Evolutionary conservation across 2,888 invertebrate species (phyloP), one percentile per base, ranked within the genome.

Genomic region (Amblyjoppa fuscipennis): DNA sequence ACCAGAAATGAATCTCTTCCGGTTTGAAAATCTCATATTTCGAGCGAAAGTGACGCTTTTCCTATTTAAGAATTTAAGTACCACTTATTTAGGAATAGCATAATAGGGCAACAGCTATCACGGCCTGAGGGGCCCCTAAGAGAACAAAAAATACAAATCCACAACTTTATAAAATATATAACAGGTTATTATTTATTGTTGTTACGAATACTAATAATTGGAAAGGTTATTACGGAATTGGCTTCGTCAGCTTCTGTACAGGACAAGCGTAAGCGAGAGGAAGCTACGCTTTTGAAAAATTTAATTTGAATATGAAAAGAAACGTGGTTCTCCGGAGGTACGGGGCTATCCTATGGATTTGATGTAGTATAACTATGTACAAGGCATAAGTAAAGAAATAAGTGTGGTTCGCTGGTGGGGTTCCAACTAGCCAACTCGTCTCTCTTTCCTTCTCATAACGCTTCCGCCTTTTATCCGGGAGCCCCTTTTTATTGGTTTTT

Each of bases 251-350:
- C 16, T 45, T 25, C 9, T 25, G 25, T 11, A 59, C 4, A 59
- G 0, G 11, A 59, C 3, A 20, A 51, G n/a, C 16, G 20, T 5
- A 31, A 51, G 51, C 6, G 41, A 20, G 34, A 59, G 76, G 76
- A 61, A 56, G 34, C 25, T 53, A 25, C 68, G 76, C 25, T 80
- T 64, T 74, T 64, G 74, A 41, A 66, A 77, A 59, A 59, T 80
- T 84, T 87, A 75, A 79, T 87, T 87, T 76, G 41, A 68, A 85
- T 79, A 59, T 64, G 38, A 56, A 83, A 87, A 13, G 41, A 80
- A 85, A 71, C 61, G 75, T 28, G 59, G 49, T 11, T 71, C 59
- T 78, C 68, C 74, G 51, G 31, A 28, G 74, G 28, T 73, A 49
- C 64, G 51, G 38, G n/a, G 20, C 25, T 20, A 56, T 20, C 20